These are phyloP conservation scores for Atopsyche davidsoni DNA, from an alignment of 1,140 invertebrate genomes.

Conservation along the genomic window DNA sequence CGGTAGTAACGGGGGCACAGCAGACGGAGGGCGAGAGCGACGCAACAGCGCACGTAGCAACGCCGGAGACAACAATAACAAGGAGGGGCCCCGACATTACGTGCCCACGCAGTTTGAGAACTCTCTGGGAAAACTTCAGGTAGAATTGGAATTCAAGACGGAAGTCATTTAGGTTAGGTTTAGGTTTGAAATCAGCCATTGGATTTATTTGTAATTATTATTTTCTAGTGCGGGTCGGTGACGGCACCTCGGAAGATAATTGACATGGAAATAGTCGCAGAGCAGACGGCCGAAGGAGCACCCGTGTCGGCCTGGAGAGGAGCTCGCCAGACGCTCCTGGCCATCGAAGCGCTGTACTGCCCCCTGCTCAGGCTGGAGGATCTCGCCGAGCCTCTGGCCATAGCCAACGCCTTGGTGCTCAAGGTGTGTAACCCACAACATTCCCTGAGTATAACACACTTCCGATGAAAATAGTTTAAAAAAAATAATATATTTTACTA, in stretches of 20 bases:
- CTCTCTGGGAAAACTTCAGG: conserved; percentile 78
- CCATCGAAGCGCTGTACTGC: conserved; percentile 72
- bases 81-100: conserved; percentile 53
- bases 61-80: conserved; percentile 46
- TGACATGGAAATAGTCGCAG: conserved; percentile 73
- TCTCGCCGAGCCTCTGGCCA: conserved; percentile 63
- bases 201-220: background rate
- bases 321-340: conserved; percentile 70
- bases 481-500: conserved; percentile 3
- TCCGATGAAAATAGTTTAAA: conserved; percentile 23
- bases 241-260: conserved; percentile 91
- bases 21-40: conserved; percentile 41
- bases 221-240: conserved; percentile 71
- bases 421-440: conserved; percentile 37
- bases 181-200: background rate
- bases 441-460: background rate
- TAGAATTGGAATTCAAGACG: conserved; percentile 25
- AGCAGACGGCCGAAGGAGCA: conserved; percentile 29
- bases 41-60: conserved; percentile 48
- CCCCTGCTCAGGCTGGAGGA: conserved; percentile 67
- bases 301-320: conserved; percentile 36
- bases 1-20: conserved; percentile 11
- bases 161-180: background rate
- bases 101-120: conserved; percentile 85
- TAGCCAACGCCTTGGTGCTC: conserved; percentile 55